A percentile compares a stretch with the other conserved stretches of the same genome.
Evolutionary conservation across 1,140 invertebrate genomes (phyloP).

Genomic region (Palaemon carinicauda): DNA sequence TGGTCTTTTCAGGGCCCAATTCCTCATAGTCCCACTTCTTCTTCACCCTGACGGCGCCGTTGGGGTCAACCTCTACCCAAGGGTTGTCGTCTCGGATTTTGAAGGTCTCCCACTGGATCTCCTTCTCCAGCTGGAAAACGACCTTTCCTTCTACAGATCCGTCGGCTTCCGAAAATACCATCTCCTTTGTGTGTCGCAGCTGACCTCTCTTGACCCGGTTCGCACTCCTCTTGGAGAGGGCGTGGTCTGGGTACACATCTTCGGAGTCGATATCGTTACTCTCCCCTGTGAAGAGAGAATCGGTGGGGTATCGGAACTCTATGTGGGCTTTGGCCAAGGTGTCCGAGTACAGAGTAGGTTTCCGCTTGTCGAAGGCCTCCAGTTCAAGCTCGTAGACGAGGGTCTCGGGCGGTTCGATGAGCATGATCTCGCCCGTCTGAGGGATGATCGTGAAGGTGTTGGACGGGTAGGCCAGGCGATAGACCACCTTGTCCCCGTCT

Average conservation of each 20-base stretch:
- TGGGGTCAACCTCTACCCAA: constrained; percentile 91
- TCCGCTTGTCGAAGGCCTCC: constrained; percentile 81
- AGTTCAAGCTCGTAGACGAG: constrained; percentile 70
- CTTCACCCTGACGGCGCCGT: constrained; percentile 90
- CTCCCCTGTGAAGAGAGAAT: constrained; percentile 65
- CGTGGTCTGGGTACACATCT: constrained; percentile 62
- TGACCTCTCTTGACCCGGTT: constrained; percentile 81
- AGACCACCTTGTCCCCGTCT: constrained; percentile 87
- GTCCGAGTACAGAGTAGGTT: constrained; percentile 74
- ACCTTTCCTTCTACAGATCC: constrained; percentile 86
- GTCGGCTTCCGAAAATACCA: constrained; percentile 90
- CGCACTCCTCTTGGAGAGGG: constrained; percentile 71
- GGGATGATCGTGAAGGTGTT: constrained; percentile 87
- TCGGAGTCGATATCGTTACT: constrained; percentile 65
- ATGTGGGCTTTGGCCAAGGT: constrained; percentile 78
- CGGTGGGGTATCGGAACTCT: constrained; percentile 73
- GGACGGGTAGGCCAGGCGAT: constrained; percentile 78
- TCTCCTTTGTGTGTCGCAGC: constrained; percentile 88
- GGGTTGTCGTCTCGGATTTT: constrained; percentile 92
- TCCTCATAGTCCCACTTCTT: constrained; percentile 98
- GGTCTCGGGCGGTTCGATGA: constrained; percentile 70
- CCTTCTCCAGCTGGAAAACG: constrained; percentile 90
- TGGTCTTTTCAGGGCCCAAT: constrained; percentile 92
- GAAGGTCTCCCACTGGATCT: constrained; percentile 89
- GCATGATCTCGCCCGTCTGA: constrained; percentile 86